Base-by-base conservation (phyloP, 1,140 invertebrate species). In the Dendroctonus valens region DNA sequence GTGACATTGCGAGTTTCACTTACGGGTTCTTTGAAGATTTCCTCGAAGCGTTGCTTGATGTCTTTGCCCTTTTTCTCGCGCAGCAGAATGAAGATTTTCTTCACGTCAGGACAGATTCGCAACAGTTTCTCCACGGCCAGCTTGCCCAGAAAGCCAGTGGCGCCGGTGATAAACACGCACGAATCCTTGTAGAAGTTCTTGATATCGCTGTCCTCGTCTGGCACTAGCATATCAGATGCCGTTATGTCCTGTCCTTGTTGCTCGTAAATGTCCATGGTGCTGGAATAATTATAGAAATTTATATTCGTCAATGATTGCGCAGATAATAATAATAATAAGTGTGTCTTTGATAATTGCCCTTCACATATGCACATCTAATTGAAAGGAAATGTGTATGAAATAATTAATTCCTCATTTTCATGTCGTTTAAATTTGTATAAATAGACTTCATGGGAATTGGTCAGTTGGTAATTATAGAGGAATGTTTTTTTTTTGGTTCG, bases 21-120 rank as follows among this genome's bases (percentile, higher is more conserved):
- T 73, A 89, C 87, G 61, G 83, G 80, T 69, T 86, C 84, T 63
- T 88, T 83, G 69, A 89, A 81, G 42, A 88, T 77, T 69, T 84
- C 83, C 6, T 87, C 82, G 2, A 89, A 78, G 53, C 89, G 81
- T 12, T 82, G 78, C 14, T 79, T 73, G 3, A 85, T 81, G 72
- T 86, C 83, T 76, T 89, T 87, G 37, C 86, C 88, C 74, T 89
- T 89, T 79, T 94, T 94, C 12, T 83, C 80, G 70, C 93, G 79
- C 50, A 94, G 83, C 41, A 95, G 79, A 26, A 93, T 79, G 76
- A 90, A 94, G 69, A 95, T 86, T 41, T 81, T 84, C 51, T 85
- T 84, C 41, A 94, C 69, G 63, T 88, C 86, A 9, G 83, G 44
- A 64, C 75, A 76, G 38, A 55, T 46, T 40, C 74, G 58, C 9